Conservation (phyloP, 2,888 invertebrate genomes). For the Noctua comes region DNA sequence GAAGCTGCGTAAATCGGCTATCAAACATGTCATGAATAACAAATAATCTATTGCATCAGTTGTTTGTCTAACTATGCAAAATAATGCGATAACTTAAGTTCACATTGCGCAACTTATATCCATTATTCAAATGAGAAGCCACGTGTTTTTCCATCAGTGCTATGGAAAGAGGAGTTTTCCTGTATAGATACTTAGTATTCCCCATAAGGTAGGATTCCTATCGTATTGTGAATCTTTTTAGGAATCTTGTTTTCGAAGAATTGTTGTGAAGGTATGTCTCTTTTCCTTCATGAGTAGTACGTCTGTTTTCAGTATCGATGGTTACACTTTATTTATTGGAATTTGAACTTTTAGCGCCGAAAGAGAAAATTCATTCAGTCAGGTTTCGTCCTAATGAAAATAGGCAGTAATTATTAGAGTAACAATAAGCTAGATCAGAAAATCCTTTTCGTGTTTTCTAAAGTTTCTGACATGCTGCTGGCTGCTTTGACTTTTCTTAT, state of each 20-base stretch:
- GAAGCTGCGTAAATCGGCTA: background rate
- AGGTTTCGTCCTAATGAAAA: background rate
- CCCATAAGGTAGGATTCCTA: background rate
- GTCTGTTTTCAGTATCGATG: background rate
- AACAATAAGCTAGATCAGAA: background rate
- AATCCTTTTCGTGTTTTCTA: background rate
- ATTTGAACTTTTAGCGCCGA: background rate
- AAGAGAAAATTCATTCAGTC: background rate
- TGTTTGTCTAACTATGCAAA: slow-evolving; percentile 27
- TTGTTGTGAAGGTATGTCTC: background rate
- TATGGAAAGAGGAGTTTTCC: slow-evolving; percentile 28
- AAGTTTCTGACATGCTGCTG: too few relatives aligned
- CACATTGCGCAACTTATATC: slow-evolving; percentile 27
- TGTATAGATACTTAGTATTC: slow-evolving; percentile 25
- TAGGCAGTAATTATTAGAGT: background rate
- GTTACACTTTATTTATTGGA: background rate
- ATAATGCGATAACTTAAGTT: slow-evolving; percentile 10
- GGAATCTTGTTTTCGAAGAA: slow-evolving; percentile 30
- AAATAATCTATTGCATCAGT: slow-evolving; percentile 38
- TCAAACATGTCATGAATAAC: background rate
- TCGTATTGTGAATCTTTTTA: slow-evolving; percentile 41
- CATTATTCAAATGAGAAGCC: slow-evolving; percentile 19
- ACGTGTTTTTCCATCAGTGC: slow-evolving; percentile 45
- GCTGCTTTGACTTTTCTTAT: too few relatives aligned
- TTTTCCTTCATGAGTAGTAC: slow-evolving; percentile 8